Percentiles rank a stretch among this genome's conserved stretches.
These are phyloP conservation scores for Apotomis betuletana DNA, from an alignment of 2,888 invertebrate genomes.

Conservation along the genomic window DNA sequence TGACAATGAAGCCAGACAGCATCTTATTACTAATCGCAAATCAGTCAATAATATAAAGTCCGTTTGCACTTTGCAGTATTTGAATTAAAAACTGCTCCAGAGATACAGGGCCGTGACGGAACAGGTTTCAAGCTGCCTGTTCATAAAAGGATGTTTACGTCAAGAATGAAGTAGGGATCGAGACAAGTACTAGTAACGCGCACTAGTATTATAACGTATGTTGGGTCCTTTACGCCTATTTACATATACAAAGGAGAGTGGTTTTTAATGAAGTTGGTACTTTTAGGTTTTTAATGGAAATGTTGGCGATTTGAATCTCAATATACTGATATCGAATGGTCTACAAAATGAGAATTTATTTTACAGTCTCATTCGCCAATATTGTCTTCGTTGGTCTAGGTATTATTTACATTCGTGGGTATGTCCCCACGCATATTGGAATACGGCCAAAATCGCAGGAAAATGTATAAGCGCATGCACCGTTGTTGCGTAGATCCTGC, in stretches of 20 bases:
- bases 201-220: background rate
- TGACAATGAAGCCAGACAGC: no score
- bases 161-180: conserved; percentile 20
- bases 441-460: no score
- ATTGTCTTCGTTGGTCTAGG: background rate
- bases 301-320: background rate
- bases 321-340: no score
- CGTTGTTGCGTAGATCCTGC: no score
- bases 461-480: no score
- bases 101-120: conserved; percentile 12
- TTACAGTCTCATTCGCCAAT: background rate
- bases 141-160: conserved; percentile 24
- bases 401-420: background rate
- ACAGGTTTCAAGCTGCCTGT: conserved; percentile 31
- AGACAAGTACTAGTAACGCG: conserved; percentile 27
- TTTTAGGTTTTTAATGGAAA: background rate
- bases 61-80: conserved; percentile 6
- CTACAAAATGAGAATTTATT: background rate
- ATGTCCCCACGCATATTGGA: no score
- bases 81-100: conserved; percentile 29
- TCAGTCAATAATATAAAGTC: conserved; percentile 4
- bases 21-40: background rate
- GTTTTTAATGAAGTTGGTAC: background rate
- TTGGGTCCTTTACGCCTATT: background rate
- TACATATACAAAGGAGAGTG: background rate